These are phyloP conservation scores for Cromileptes altivelis DNA, from an alignment of 2,113 vertebrate genomes.

Conservation along the genomic window DNA sequence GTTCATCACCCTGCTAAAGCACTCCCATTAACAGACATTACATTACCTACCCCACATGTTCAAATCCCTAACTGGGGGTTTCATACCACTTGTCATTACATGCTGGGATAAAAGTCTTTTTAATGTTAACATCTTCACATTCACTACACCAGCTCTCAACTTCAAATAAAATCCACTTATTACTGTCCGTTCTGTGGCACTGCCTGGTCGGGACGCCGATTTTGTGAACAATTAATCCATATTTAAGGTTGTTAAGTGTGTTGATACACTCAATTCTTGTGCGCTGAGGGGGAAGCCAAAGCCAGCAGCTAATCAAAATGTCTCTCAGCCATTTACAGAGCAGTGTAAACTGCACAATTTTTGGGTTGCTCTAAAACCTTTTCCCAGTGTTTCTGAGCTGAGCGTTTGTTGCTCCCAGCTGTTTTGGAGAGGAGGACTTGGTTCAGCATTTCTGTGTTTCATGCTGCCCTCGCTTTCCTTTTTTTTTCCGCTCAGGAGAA, in stretches of 20 bases:
- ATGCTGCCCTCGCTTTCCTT: slow-evolving; percentile 28
- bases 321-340: slow-evolving; percentile 77
- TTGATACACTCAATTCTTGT: slow-evolving; percentile 73
- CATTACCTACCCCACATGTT: slow-evolving; percentile 63
- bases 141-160: slow-evolving; percentile 23
- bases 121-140: slow-evolving; percentile 62
- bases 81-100: slow-evolving; percentile 59
- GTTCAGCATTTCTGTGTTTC: slow-evolving; percentile 73
- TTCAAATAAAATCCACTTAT: slow-evolving; percentile 65
- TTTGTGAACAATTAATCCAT: slow-evolving; percentile 78
- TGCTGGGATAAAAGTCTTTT: slow-evolving; percentile 69
- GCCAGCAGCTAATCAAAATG: slow-evolving; percentile 74
- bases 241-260: slow-evolving; percentile 76
- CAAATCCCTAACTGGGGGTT: slow-evolving; percentile 61
- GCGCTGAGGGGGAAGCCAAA: slow-evolving; percentile 35
- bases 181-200: slow-evolving; percentile 53
- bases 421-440: slow-evolving; percentile 67
- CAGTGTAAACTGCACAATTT: slow-evolving; percentile 55
- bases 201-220: slow-evolving; percentile 41
- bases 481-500: slow-evolving; percentile 14
- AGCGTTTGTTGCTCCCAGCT: slow-evolving; percentile 66
- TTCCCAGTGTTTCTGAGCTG: slow-evolving; percentile 43
- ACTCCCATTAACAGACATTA: slow-evolving; percentile 73
- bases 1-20: slow-evolving; percentile 71
- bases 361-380: slow-evolving; percentile 49